A percentile compares a stretch with the other conserved stretches of the same genome.
phyloP scores from a whole-genome alignment of 1,140 invertebrate species.

The Eurosta solidaginis region DNA sequence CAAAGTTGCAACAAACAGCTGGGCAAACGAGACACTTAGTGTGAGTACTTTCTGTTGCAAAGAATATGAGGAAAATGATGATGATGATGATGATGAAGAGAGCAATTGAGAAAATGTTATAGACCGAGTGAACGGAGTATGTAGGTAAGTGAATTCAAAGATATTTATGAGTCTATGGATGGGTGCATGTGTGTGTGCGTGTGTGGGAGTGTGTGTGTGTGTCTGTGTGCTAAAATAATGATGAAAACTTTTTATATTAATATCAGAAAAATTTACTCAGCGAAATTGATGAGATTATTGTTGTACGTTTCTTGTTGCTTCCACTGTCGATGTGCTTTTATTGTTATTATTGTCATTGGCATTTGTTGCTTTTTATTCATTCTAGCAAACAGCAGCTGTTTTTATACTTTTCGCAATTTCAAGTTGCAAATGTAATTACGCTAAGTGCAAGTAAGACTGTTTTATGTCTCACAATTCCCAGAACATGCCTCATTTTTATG shows the following conservation, averaged over 20 bases:
- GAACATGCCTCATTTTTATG: slow-evolving; percentile 21
- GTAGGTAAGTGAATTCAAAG: too few species aligned
- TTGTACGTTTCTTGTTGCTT: not conserved
- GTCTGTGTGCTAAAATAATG: not conserved
- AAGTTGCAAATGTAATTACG: slow-evolving; percentile 27
- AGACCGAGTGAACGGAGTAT: too few species aligned
- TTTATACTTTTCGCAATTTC: slow-evolving; percentile 17
- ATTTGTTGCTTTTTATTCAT: too few species aligned
- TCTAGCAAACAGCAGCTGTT: slow-evolving; percentile 10
- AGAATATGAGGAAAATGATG: not conserved
- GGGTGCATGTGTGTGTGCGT: not conserved
- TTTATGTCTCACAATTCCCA: not conserved
- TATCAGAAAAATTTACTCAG: slow-evolving; percentile 23
- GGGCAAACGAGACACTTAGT: not conserved
- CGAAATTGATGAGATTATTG: not conserved
- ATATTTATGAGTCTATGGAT: too few species aligned
- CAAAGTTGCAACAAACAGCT: slow-evolving; percentile 21
- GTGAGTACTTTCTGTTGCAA: too few species aligned
- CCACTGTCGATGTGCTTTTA: not conserved
- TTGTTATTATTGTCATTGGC: not conserved
- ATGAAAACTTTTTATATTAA: slow-evolving; percentile 26
- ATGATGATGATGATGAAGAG: slow-evolving; percentile 18
- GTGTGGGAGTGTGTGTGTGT: not conserved
- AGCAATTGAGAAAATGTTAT: slow-evolving; percentile 21
- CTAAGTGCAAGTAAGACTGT: slow-evolving; percentile 25